Evolutionary conservation across 2,797 vertebrate species (phyloP).

Genomic region (Sebastes alutus): DNA sequence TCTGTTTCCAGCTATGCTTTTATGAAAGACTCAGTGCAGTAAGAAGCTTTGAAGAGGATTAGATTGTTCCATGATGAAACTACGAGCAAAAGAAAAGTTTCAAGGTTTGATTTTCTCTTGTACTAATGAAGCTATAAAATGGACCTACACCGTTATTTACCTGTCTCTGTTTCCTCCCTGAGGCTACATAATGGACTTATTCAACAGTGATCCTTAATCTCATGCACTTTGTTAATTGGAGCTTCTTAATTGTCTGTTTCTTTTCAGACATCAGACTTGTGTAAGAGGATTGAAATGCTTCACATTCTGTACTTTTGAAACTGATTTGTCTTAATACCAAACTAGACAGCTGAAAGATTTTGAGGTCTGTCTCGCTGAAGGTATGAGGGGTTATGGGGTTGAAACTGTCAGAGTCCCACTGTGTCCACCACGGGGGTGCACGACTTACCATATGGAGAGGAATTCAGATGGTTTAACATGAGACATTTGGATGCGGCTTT

Average conservation of each 20-base stretch:
- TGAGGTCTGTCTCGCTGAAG: constrained; percentile 41
- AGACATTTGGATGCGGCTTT: constrained; percentile 28
- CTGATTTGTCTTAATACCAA: constrained; percentile 60
- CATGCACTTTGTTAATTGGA: constrained; percentile 77
- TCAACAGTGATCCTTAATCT: constrained; percentile 69
- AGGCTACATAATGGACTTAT: constrained; percentile 13
- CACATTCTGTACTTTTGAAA: constrained; percentile 34
- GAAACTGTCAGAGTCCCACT: constrained; percentile 69
- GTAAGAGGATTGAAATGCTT: constrained; percentile 79
- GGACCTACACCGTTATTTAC: constrained; percentile 17
- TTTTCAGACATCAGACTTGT: constrained; percentile 77
- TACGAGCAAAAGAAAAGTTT: constrained; percentile 9
- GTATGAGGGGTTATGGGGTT: constrained; percentile 58
- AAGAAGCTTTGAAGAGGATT: constrained; percentile 28
- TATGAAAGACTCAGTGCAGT: constrained; percentile 5
- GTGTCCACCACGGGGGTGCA: constrained; percentile 65
- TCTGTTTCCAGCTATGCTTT: constrained; percentile 29
- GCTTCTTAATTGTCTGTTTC: constrained; percentile 76
- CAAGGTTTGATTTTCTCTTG: constrained; percentile 6
- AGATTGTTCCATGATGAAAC: constrained; percentile 13
- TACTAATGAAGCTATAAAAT: constrained; percentile 2
- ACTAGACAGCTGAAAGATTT: constrained; percentile 47
- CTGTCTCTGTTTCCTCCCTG: constrained; percentile 12
- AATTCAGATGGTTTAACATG: constrained; percentile 39
- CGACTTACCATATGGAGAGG: constrained; percentile 74